Conservation (phyloP, 2,888 invertebrate genomes). For the Leptopilina drosophilae region DNA sequence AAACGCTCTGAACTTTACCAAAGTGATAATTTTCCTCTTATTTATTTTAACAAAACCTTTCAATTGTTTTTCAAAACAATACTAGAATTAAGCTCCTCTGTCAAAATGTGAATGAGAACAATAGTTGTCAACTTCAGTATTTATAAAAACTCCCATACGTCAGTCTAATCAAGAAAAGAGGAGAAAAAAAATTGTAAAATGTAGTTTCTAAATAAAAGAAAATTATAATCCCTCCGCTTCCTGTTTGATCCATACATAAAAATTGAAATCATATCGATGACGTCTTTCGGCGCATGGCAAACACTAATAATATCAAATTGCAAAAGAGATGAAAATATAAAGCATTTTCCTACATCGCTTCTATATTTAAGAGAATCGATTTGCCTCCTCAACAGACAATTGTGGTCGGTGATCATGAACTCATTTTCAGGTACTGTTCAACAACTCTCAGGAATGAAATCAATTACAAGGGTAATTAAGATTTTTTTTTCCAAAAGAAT, state of each 20-base stretch:
- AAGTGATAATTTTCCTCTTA: too few species aligned
- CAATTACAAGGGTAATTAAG: constrained; percentile 24
- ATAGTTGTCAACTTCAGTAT: too few species aligned
- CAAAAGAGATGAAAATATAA: not conserved
- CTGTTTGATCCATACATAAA: not conserved
- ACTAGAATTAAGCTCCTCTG: too few species aligned
- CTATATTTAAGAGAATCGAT: constrained; percentile 43
- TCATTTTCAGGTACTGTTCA: constrained; percentile 39
- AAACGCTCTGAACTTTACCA: too few species aligned
- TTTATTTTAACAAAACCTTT: too few species aligned
- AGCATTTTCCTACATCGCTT: constrained; percentile 40
- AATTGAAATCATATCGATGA: not conserved
- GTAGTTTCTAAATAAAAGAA: too few species aligned
- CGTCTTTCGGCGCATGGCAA: not conserved
- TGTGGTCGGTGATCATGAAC: constrained; percentile 46
- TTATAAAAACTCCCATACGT: too few species aligned
- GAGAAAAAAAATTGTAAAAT: too few species aligned
- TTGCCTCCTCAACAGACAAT: constrained; percentile 41
- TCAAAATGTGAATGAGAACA: too few species aligned
- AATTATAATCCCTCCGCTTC: not conserved
- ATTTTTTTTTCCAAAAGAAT: not conserved
- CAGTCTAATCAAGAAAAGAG: too few species aligned
- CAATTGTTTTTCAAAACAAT: too few species aligned
- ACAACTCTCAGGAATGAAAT: constrained; percentile 41
- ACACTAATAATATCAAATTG: not conserved